phyloP scores from a whole-genome alignment of 2,797 vertebrate species.

The Hypotaenidia okinawae region DNA sequence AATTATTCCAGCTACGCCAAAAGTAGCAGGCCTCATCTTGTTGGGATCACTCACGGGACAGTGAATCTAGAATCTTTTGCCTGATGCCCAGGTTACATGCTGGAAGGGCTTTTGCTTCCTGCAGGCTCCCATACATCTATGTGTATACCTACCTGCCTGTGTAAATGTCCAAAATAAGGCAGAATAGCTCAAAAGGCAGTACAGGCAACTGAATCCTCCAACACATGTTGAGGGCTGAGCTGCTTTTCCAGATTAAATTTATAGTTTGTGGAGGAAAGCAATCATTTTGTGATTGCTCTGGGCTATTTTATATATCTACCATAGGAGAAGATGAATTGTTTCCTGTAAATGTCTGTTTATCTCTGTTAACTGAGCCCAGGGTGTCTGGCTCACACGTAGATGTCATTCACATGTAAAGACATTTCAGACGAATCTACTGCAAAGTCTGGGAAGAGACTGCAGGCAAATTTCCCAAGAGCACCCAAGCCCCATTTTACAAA shows the following conservation, averaged over 20 bases:
- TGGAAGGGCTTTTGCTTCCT: background rate
- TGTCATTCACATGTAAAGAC: constrained; percentile 46
- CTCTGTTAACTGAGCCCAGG: constrained; percentile 30
- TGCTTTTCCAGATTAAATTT: constrained; percentile 37
- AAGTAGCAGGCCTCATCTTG: background rate
- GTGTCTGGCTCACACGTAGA: constrained; percentile 44
- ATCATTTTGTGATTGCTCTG: constrained; percentile 22
- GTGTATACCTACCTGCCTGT: background rate
- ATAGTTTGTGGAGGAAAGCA: constrained; percentile 27
- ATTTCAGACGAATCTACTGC: background rate
- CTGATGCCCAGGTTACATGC: background rate
- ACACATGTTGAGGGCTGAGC: background rate
- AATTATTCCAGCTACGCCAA: background rate
- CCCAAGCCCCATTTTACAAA: background rate
- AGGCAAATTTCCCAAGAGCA: constrained; percentile 29
- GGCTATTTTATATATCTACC: constrained; percentile 44
- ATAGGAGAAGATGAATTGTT: constrained; percentile 59
- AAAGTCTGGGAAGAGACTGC: background rate
- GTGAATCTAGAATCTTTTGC: background rate
- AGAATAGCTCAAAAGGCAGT: background rate
- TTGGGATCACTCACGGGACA: background rate
- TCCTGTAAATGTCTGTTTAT: constrained; percentile 58
- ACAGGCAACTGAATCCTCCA: background rate
- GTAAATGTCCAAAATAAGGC: background rate
- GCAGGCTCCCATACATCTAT: background rate